Evolutionary conservation across 1,140 invertebrate genomes (phyloP), one percentile per base, ranked within the genome.

Genomic region (Sycophila sp.): DNA sequence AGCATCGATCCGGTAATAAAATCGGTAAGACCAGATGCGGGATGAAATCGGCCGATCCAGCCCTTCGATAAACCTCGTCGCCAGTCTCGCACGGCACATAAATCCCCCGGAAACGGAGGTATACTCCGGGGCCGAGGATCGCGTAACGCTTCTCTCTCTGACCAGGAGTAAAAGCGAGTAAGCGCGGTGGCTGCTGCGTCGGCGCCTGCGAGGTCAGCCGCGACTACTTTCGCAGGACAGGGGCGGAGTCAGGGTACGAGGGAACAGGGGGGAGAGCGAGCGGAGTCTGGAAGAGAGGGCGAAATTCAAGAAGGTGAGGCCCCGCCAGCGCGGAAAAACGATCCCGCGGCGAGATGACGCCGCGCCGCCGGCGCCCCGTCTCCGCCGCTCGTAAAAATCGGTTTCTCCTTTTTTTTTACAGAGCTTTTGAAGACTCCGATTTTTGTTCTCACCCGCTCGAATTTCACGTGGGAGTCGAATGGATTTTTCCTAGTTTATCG

Each of bases 261-360:
- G 53, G 17, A 24, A 65, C 55, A 51, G 32, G 47, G 45, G 72
- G 73, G 63, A 73, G 72, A 71, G 64, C 72, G 71, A 66, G 36
- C 74, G 40, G 8, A 6, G 22, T 24, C 17, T 11, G 19, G 19
- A 6, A n/a, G 71, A 63, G 59, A 26, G 36, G 4, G 38, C 17
- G 69, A 69, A 38, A 45, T n/a, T n/a, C n/a, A n/a, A n/a, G n/a
- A n/a, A n/a, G n/a, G 73, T 40, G 60, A 73, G 73, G 73, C 72
- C 75, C 76, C 73, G 72, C 72, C 73, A 74, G 74, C 78, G 64
- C 65, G 77, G 77, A 81, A 84, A 68, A 80, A 78, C 77, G 83
- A 86, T 85, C 77, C 80, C 79, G 60, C 36, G 49, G 65, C 73
- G 79, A 83, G 82, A 82, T 85, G 83, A 84, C 83, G 84, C 83